Base-by-base conservation (phyloP, 1,140 invertebrate genomes). In the Papilio aristodemus region DNA sequence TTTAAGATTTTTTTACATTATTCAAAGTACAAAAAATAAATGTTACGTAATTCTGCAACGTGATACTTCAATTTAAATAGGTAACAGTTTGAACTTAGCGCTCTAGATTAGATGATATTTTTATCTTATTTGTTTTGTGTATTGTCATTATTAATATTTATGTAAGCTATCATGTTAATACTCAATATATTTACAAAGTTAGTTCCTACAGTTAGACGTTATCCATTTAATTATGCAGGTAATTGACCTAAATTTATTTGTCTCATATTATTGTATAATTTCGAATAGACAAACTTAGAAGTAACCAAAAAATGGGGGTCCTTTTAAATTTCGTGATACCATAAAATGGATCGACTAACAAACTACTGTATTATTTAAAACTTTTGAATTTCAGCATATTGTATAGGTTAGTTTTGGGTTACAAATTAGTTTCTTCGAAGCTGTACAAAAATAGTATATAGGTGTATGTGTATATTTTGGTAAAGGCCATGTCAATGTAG, bases 1-100 rank as follows among this genome's bases (percentile, higher is more conserved):
- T 38, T 19, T 10, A 62, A 3, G 27, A n/a, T n/a, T 22, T 54
- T 54, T 54, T 54, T 54, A 54, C 46, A 54, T 54, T 54, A 38
- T 38, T 59, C n/a, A 36, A 62, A 62, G 59, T 62, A 36, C 36
- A 62, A 19, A 17, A 17, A 46, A 27, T 66, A 66, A 66, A 46
- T 66, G 22, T 50, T 66, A 41, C 37, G 38, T 64, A 64, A 39
- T 64, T 22, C 39, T 5, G 43, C n/a, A 39, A 39, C 43, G 32
- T 50, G n/a, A 37, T 59, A 38, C 57, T 64, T 46, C 27, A 38
- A 60, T 64, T 41, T 6, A 63, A 46, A 57, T 67, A 70, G 77
- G 82, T 87, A 72, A 80, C 67, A 69, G 69, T 83, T 86, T 83
- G 67, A 87, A 78, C 73, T 84, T 86, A 86, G 78, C 85, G 85